These are phyloP conservation scores for Epirrhoe tristata DNA, from an alignment of 2,888 invertebrate species.

Conservation along the genomic window DNA sequence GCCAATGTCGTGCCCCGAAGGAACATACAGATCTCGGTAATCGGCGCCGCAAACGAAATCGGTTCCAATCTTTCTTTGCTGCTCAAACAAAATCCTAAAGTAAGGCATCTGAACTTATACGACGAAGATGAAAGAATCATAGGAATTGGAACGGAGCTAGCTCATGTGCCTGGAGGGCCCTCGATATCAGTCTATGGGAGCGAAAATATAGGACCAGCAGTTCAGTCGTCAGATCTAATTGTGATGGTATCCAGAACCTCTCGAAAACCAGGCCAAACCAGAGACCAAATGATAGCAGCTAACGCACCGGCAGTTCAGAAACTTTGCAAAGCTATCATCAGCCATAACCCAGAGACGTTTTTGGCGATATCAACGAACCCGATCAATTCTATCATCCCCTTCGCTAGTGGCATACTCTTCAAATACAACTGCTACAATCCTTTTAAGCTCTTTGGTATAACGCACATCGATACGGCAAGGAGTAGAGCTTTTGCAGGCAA, in stretches of 20 bases:
- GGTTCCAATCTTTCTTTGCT: conserved; percentile 65
- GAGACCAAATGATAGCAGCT: conserved; percentile 61
- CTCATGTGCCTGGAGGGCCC: conserved; percentile 60
- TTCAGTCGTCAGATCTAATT: conserved; percentile 58
- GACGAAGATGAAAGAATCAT: conserved; percentile 60
- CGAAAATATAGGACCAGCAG: conserved; percentile 51
- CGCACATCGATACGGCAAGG: conserved; percentile 65
- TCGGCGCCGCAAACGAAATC: conserved; percentile 65
- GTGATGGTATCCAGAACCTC: conserved; percentile 59
- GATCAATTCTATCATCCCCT: conserved; percentile 67
- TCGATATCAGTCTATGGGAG: conserved; percentile 52
- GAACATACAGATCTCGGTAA: conserved; percentile 63
- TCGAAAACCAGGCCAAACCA: conserved; percentile 52
- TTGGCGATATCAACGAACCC: conserved; percentile 68
- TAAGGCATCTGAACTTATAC: conserved; percentile 59
- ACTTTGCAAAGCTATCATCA: conserved; percentile 60
- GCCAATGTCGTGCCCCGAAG: conserved; percentile 39
- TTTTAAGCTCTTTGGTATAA: conserved; percentile 66
- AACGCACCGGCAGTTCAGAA: conserved; percentile 61
- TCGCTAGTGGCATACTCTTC: conserved; percentile 60
- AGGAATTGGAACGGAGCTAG: conserved; percentile 60
- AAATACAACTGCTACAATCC: conserved; percentile 64
- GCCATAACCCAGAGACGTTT: conserved; percentile 61
- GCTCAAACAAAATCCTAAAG: conserved; percentile 61
- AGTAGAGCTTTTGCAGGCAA: conserved; percentile 55